These are phyloP conservation scores for Candidula unifasciata DNA, from an alignment of 2,888 invertebrate genomes.

Conservation along the genomic window DNA sequence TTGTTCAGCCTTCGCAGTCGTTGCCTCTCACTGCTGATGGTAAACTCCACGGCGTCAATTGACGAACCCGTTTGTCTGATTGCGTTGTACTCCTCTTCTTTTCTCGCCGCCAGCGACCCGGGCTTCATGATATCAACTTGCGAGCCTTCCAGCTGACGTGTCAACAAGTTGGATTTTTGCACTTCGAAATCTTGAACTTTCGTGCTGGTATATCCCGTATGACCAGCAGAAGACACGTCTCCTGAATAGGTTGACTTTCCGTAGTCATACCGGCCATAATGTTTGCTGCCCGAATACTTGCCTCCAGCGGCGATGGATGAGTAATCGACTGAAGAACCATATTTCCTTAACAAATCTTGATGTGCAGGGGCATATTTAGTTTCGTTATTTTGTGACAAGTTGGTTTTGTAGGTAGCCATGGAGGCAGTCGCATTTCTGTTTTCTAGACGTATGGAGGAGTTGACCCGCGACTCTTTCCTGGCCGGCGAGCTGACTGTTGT, in stretches of 20 bases:
- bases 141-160: background rate
- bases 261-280: constrained; percentile 18
- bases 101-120: background rate
- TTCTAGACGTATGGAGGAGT: background rate
- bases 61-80: constrained; percentile 1
- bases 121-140: background rate
- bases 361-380: background rate
- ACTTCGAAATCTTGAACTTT: background rate
- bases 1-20: constrained; percentile 24
- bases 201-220: background rate
- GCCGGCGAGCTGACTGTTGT: background rate
- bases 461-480: background rate
- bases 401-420: background rate
- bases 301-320: background rate
- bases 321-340: constrained; percentile 32
- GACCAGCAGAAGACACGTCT: background rate
- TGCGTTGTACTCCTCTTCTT: background rate
- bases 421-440: background rate
- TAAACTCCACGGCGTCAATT: constrained; percentile 14
- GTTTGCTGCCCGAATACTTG: background rate
- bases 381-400: constrained; percentile 36
- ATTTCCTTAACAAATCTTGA: background rate
- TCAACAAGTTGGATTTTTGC: background rate
- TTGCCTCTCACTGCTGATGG: constrained; percentile 25
- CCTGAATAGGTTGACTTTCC: constrained; percentile 10